These are phyloP conservation scores for Scolopax bukidnonensis DNA, from an alignment of 2,797 vertebrate species.

Conservation along the genomic window DNA sequence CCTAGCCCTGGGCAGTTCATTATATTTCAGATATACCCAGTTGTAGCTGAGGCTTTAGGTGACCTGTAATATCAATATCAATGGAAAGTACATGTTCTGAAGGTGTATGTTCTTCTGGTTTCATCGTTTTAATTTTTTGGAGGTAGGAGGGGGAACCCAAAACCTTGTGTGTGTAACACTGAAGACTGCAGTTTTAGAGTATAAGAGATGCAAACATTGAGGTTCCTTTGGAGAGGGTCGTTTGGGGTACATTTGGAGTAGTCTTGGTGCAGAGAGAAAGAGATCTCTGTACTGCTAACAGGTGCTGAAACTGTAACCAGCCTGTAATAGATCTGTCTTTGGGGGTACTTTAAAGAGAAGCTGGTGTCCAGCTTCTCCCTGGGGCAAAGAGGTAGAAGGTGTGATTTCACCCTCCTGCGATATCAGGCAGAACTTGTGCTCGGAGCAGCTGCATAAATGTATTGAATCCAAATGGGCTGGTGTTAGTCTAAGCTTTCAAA, in stretches of 20 bases:
- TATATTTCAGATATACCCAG: not conserved
- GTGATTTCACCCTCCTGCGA: not conserved
- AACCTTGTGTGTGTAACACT: not conserved
- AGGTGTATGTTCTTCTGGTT: not conserved
- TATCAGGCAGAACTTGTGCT: not conserved
- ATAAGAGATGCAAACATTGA: not conserved
- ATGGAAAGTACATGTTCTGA: not conserved
- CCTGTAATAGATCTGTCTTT: not conserved
- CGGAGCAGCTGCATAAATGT: not conserved
- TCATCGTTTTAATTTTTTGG: not conserved
- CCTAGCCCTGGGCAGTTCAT: not conserved
- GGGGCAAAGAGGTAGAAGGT: not conserved
- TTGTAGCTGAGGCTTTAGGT: not conserved
- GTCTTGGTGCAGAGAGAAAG: not conserved
- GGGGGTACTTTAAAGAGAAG: not conserved
- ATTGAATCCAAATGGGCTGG: not conserved
- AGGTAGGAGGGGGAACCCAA: not conserved
- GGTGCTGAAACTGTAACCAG: not conserved
- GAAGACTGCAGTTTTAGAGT: not conserved
- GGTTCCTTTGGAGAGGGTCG: not conserved
- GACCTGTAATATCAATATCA: not conserved
- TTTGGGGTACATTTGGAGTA: not conserved
- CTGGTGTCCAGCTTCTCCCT: not conserved
- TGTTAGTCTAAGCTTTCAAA: not conserved
- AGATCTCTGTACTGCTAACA: not conserved